Evolutionary conservation across 2,113 vertebrate genomes (phyloP), one percentile per base, ranked within the genome.

Genomic region (Rattus norvegicus): DNA sequence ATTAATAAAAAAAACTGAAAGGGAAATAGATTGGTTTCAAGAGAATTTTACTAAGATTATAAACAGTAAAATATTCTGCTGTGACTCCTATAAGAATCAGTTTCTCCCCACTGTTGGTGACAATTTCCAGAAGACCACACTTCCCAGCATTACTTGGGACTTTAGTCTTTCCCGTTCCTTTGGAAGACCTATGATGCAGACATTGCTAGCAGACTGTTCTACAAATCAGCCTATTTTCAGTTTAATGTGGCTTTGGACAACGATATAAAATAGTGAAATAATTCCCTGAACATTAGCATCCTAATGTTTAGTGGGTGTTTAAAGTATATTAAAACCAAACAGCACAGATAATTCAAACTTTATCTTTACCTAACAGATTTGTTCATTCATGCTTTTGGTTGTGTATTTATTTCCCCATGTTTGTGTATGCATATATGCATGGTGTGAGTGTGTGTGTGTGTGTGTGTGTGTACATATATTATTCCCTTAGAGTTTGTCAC

Each of bases 1-100:
- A 70, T 11, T 86, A 26, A 94, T 85, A 43, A 43, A 94, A 86
- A 89, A 89, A 24, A 19, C 24, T 72, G 4, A 61, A 88, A 0
- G 2, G 70, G 52, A 93, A 94, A 96, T 93, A 80, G 79, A 88
- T 95, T 88, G 93, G 91, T 90, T 89, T 72, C 79, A 92, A 92
- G 70, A 84, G 22, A 81, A 87, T 63, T 85, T 92, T 28, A 11
- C 24, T 77, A 91, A 90, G 75, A 94, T 61, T 81, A 47, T 76
- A 75, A 88, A 84, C 16, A 69, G 79, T 86, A 85, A 92, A 97
- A 75, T 12, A 77, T 43, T 26, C 39, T 83, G 33, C 56, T 83
- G 12, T 33, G 67, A 2, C n/a, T 81, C 67, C 10, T 91, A 54
- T 2, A 80, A 47, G 13, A 97, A 56, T 85, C 56, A n/a, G 43